Evolutionary conservation across 2,888 invertebrate species (phyloP).

Genomic region (Lycocerus yunnanus): DNA sequence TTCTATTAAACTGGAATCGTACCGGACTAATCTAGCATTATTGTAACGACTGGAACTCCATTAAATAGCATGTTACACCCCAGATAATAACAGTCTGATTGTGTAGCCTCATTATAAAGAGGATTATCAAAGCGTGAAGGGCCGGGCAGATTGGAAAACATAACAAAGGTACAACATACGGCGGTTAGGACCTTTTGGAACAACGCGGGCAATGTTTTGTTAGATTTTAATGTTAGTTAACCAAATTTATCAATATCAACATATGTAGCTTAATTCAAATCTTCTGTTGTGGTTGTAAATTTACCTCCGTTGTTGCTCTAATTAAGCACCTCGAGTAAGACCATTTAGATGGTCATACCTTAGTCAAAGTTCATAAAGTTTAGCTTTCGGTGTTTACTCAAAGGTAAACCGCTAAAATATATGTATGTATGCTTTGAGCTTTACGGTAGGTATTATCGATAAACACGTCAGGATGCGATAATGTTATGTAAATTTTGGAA

Average conservation of each 20-base stretch:
- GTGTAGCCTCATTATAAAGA: conserved; percentile 39
- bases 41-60: conserved; percentile 40
- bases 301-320: background rate
- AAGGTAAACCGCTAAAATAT: background rate
- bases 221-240: background rate
- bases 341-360: background rate
- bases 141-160: conserved; percentile 25
- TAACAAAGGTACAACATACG: conserved; percentile 13
- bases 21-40: conserved; percentile 34
- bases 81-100: conserved; percentile 49
- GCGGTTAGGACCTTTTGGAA: conserved; percentile 1
- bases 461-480: too few species aligned
- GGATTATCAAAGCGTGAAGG: conserved; percentile 35
- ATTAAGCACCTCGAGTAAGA: background rate
- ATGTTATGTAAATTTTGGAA: background rate
- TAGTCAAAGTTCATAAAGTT: background rate
- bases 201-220: background rate
- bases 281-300: background rate
- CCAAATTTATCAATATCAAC: background rate
- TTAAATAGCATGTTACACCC: conserved; percentile 46
- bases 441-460: too few species aligned
- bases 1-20: conserved; percentile 30
- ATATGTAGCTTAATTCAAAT: background rate
- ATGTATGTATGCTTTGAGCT: too few species aligned
- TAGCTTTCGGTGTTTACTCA: background rate